Evolutionary conservation across 2,888 invertebrate genomes (phyloP).

Genomic region (Zaprionus obscuricornis): DNA sequence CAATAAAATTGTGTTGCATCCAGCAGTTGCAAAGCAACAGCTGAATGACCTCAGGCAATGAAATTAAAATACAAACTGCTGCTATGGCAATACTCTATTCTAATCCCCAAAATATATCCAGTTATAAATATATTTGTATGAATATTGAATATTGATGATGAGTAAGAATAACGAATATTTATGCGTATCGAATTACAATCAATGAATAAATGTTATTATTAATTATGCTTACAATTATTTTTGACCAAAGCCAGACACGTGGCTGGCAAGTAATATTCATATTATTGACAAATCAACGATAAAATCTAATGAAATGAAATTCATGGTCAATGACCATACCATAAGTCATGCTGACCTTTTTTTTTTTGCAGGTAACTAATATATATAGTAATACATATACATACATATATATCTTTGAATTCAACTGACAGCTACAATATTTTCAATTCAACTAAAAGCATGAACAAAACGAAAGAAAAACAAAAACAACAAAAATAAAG

Average conservation of each 20-base stretch:
- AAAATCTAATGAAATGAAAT: slow-evolving; percentile 32
- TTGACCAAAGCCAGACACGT: slow-evolving; percentile 37
- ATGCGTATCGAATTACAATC: slow-evolving; percentile 33
- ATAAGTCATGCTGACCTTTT: slow-evolving; percentile 43
- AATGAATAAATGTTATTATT: slow-evolving; percentile 50
- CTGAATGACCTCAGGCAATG: too few relatives aligned
- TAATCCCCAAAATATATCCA: too few relatives aligned
- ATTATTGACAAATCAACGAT: slow-evolving; percentile 50
- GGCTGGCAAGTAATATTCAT: slow-evolving; percentile 21
- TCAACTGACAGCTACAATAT: background rate
- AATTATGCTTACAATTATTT: slow-evolving; percentile 46
- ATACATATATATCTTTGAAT: background rate
- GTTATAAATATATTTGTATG: slow-evolving; percentile 41
- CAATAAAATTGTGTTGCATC: slow-evolving; percentile 1
- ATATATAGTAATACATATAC: background rate
- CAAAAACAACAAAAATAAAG: slow-evolving; percentile 2
- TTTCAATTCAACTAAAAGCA: slow-evolving; percentile 54
- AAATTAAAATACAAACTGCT: too few relatives aligned
- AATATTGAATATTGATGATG: slow-evolving; percentile 48
- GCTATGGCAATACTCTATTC: background rate
- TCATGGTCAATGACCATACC: slow-evolving; percentile 30
- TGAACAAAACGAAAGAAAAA: slow-evolving; percentile 8
- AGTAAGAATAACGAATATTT: background rate
- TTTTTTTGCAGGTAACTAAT: slow-evolving; percentile 6
- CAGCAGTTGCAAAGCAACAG: background rate